A percentile compares a stretch with the other conserved stretches of the same genome.
Evolutionary conservation across 2,797 vertebrate genomes (phyloP).

Genomic region (Gymnoscopelus braueri): DNA sequence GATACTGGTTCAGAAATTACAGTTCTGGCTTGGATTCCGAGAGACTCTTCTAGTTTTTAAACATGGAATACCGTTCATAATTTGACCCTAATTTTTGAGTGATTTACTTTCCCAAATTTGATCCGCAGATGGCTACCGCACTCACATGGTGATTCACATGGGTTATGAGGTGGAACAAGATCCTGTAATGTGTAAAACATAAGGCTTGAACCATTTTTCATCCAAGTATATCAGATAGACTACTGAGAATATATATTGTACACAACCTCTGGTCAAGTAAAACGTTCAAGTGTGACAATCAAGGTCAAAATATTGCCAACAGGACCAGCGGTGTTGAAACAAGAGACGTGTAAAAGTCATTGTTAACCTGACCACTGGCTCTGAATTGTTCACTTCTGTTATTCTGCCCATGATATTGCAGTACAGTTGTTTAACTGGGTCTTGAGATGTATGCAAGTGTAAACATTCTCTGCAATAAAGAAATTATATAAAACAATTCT

Average conservation of each 20-base stretch:
- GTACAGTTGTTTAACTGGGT: slow-evolving; percentile 42
- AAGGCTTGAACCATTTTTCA: slow-evolving; percentile 2
- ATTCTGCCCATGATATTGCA: slow-evolving; percentile 49
- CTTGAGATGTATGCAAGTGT: slow-evolving; percentile 61
- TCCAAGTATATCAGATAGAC: background rate
- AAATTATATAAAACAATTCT: slow-evolving; percentile 35
- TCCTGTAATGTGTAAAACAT: background rate
- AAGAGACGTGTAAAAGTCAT: slow-evolving; percentile 9
- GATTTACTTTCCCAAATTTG: slow-evolving; percentile 6
- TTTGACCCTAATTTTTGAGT: slow-evolving; percentile 26
- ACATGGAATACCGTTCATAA: slow-evolving; percentile 31
- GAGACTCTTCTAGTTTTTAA: slow-evolving; percentile 27
- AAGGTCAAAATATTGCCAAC: slow-evolving; percentile 33
- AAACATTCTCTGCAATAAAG: slow-evolving; percentile 73
- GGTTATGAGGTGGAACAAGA: slow-evolving; percentile 18
- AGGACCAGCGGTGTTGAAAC: slow-evolving; percentile 4
- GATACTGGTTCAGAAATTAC: slow-evolving; percentile 11
- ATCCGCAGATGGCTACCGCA: slow-evolving; percentile 34
- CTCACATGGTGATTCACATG: slow-evolving; percentile 8
- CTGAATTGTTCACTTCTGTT: slow-evolving; percentile 36
- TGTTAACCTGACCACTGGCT: slow-evolving; percentile 2
- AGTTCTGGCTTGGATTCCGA: background rate
- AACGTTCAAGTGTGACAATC: slow-evolving; percentile 64
- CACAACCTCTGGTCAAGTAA: slow-evolving; percentile 3
- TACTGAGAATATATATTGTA: background rate